Base-by-base conservation (phyloP, 2,113 vertebrate species). In the Scophthalmus maximus region DNA sequence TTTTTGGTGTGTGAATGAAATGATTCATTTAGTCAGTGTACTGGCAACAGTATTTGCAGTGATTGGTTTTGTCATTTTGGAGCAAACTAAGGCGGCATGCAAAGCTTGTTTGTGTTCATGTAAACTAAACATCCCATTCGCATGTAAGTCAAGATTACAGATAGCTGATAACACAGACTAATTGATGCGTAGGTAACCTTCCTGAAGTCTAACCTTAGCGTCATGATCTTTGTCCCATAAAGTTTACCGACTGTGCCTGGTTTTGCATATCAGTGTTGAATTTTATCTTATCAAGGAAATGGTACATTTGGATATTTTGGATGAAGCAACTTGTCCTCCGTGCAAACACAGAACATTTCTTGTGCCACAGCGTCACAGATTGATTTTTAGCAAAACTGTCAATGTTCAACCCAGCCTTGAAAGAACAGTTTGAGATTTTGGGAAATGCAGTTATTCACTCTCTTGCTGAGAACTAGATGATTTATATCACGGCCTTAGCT, bases 221-320 rank as follows among this genome's bases (percentile, higher is more conserved):
- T 32, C 1, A 20, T 11, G 11, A 9, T 32, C 32, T 25, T n/a
- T 46, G 27, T 62, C 8, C 9, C 60, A 29, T 30, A 14, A 15
- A 38, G 17, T 57, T 6, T n/a, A n/a, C n/a, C n/a, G 8, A 26
- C 14, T 30, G 42, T 17, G 4, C 55, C 34, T 46, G 26, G 20
- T 65, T 32, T 59, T 59, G n/a, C 15, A 52, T 62, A 20, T 40
- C 20, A 64, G 5, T 23, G 14, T 59, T 59, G 44, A n/a, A 61
- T 44, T 5, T 68, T 17, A 63, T 38, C 15, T 9, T 9, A 42
- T 53, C 30, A 15, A 51, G 14, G 60, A 66, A 47, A 32, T 15
- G 6, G n/a, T 15, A 20, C 10, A 15, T 49, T 49, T 34, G 46
- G 4, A 59, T 29, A 29, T 20, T 18, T n/a, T 32, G 10, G 32